A percentile compares a stretch with the other conserved stretches of the same genome.
Evolutionary conservation across 2,888 invertebrate genomes (phyloP).

Genomic region (Parapristionchus giblindavisi): DNA sequence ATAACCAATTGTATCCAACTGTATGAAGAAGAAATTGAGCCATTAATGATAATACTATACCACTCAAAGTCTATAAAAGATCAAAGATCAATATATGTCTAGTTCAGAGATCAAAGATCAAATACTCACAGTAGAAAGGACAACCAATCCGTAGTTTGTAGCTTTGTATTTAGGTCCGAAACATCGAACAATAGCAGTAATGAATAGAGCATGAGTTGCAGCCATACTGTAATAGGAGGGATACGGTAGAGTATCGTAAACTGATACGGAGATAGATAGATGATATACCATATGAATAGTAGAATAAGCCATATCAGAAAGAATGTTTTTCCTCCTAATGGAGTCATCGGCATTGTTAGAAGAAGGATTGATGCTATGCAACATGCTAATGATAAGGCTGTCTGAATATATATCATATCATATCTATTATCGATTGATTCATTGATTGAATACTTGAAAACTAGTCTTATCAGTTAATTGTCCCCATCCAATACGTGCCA

Average conservation of each 20-base stretch:
- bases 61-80: slow-evolving; percentile 59
- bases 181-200: slow-evolving; percentile 66
- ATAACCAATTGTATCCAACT: slow-evolving; percentile 65
- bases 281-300: slow-evolving; percentile 33
- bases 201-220: slow-evolving; percentile 68
- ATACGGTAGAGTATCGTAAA: no score
- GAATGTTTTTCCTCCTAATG: slow-evolving; percentile 33
- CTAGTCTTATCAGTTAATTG: slow-evolving; percentile 71
- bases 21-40: slow-evolving; percentile 59
- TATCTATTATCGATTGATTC: background rate
- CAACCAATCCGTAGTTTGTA: slow-evolving; percentile 64
- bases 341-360: slow-evolving; percentile 65
- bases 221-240: slow-evolving; percentile 57
- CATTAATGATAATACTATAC: slow-evolving; percentile 58
- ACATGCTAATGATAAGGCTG: slow-evolving; percentile 65
- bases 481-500: slow-evolving; percentile 73
- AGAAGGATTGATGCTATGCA: slow-evolving; percentile 63
- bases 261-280: no score
- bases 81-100: background rate
- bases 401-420: slow-evolving; percentile 63
- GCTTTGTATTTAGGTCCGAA: slow-evolving; percentile 65
- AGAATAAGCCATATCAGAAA: slow-evolving; percentile 35
- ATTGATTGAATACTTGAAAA: slow-evolving; percentile 68
- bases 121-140: slow-evolving; percentile 60
- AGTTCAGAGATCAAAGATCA: no score